Base-by-base conservation (phyloP, 2,113 vertebrate species). In the Benitochromis conjunctus region DNA sequence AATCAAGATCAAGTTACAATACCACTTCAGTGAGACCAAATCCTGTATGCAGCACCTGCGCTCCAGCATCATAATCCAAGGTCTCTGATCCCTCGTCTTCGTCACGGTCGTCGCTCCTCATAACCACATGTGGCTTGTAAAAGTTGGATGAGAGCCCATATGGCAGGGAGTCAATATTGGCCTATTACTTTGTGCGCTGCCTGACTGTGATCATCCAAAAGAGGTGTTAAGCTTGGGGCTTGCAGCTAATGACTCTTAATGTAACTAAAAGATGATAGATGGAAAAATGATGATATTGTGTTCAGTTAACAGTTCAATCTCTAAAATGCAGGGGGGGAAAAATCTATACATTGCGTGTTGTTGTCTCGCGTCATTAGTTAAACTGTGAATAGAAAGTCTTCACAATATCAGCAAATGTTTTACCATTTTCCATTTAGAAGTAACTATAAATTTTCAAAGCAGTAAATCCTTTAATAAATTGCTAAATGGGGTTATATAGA, bases 71-170 rank as follows among this genome's bases (percentile, higher is more conserved):
- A 34, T 79, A 84, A 16, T 80, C 86, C 84, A 71, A 82, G 86
- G 83, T 88, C 81, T 13, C 60, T 53, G 88, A 89, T 82, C 60
- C 53, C 64, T 21, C 3, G 81, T 71, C 55, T 54, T 83, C 66
- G 84, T 86, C 76, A 54, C 71, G 54, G 79, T 31, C 80, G 2
- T 7, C 5, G 21, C 74, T 41, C 62, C 64, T 86, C 82, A 31
- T 31, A 43, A 74, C 84, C 83, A 79, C 85, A 86, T 85, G 80
- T 86, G 78, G 78, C 62, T 79, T 83, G 41, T 89, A 81, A 87
- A 92, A 64, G 76, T 86, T 89, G 89, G 89, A 86, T 13, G 34
- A 19, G n/a, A 3, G 86, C 91, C 91, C 84, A 83, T 21, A 19
- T 88, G 85, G 91, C 88, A 36, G 3, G 7, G 54, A 69, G 82